A percentile compares a stretch with the other conserved stretches of the same genome.
phyloP scores from a whole-genome alignment of 92 coral and sea anemone genomes.

The Parazoanthus darwini region DNA sequence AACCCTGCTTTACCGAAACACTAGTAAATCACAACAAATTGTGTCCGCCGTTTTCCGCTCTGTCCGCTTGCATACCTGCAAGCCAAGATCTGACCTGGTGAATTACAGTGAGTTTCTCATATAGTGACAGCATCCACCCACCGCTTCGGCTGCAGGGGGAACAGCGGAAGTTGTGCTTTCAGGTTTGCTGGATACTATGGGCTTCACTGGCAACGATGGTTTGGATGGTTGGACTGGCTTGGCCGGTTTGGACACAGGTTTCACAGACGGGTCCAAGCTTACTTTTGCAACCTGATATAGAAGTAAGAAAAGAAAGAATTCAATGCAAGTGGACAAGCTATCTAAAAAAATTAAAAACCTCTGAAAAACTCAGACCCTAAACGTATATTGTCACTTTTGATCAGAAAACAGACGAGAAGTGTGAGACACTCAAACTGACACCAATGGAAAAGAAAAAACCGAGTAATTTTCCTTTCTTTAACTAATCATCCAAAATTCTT shows the following conservation, averaged over 20 bases:
- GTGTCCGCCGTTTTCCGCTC: no score
- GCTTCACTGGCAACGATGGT: constrained; percentile 22
- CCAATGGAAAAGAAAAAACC: no score
- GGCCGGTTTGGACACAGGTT: constrained; percentile 29
- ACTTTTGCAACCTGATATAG: constrained; percentile 64
- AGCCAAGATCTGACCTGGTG: no score
- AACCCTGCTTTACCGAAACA: no score
- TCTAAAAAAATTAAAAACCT: no score
- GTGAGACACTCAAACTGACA: no score
- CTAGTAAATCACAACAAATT: no score
- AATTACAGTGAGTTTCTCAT: neutral
- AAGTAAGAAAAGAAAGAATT: neutral
- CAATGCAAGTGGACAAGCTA: neutral
- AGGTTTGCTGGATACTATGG: constrained; percentile 5
- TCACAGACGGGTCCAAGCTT: constrained; percentile 77
- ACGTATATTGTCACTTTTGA: no score
- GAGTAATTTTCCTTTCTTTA: neutral
- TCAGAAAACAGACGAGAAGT: no score
- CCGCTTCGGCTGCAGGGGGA: neutral
- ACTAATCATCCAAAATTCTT: neutral
- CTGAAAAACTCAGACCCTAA: neutral
- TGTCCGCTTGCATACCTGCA: no score
- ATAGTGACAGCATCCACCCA: neutral
- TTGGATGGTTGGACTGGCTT: neutral
- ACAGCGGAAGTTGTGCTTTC: neutral